Base-by-base conservation (phyloP, 37 sponge, comb jelly and placozoan genomes). In the Ephydatia muelleri region DNA sequence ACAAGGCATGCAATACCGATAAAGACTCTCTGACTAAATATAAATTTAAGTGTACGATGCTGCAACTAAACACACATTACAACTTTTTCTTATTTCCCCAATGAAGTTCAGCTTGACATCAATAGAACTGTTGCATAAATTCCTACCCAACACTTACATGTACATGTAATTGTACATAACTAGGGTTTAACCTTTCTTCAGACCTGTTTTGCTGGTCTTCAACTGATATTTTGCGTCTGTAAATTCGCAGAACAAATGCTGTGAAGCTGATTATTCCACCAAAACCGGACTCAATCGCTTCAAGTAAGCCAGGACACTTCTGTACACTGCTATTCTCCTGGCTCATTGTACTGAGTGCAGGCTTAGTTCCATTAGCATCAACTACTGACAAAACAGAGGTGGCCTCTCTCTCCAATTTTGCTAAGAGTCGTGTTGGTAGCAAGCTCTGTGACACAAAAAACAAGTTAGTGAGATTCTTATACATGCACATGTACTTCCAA, bases 231-330 rank as follows among this genome's bases (percentile, higher is more conserved):
- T 27, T 80, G 28, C 74, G 72, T 26, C 83, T 29, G 36, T 83
- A 83, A 32, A 83, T 74, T 72, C 83, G 39, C 65, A 47, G 28
- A 30, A 83, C 65, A 2, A 49, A 23, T 9, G 57, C 70, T 21
- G 49, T n/a, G 32, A 83, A 33, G 12, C 64, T 57, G 31, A 83
- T 30, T 23, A 73, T 5, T 47, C 74, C 74, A 29, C 83, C 2
- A 1, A 21, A 3, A 65, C 49, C 73, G 0, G 6, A 14, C 73
- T 83, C 83, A 34, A 83, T 72, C 16, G 74, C 83, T n/a, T 83
- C 83, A 33, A 72, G 30, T 48, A 83, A 36, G 43, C 65, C 28
- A 8, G 49, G 43, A n/a, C 65, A 32, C 70, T 57, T 57, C 43
- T 43, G 6, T 43, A 80, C 35, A 22, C n/a, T 22, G 22, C 38